Conservation (phyloP, 2,113 vertebrate species). For the Geococcyx californianus region DNA sequence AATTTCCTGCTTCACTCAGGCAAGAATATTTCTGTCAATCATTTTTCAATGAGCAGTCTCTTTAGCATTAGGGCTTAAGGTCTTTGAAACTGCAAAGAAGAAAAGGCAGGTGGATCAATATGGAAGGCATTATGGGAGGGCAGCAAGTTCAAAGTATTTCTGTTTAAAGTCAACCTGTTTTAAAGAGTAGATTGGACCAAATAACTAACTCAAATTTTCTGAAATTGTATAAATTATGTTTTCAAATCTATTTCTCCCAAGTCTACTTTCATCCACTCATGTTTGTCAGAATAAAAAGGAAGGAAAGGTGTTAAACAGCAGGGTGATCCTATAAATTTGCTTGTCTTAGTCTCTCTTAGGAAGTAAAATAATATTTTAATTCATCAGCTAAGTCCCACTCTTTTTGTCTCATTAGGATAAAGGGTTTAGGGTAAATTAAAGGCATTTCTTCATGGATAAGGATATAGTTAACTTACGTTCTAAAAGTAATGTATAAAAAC, state of each 20-base stretch:
- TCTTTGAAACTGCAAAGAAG: neutral
- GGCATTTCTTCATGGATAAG: neutral
- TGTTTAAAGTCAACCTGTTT: neutral
- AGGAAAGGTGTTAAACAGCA: neutral
- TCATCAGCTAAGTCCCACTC: neutral
- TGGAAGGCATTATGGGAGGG: neutral
- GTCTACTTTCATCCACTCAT: neutral
- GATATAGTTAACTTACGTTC: neutral
- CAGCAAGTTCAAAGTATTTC: neutral
- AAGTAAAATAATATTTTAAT: neutral
- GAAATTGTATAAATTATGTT: neutral
- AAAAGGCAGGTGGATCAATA: neutral
- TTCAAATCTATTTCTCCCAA: neutral
- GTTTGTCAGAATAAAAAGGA: neutral
- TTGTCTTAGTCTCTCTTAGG: neutral
- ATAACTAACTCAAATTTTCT: neutral
- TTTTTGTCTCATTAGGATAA: neutral
- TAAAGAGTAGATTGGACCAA: neutral
- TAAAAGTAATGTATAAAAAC: neutral
- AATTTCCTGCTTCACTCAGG: conserved; percentile 18
- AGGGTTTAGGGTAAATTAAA: neutral
- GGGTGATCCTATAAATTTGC: neutral
- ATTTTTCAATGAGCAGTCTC: neutral
- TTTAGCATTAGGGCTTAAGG: neutral
- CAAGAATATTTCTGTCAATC: neutral